Evolutionary conservation across 2,888 invertebrate species (phyloP).

Genomic region (Leucophenga maculata): DNA sequence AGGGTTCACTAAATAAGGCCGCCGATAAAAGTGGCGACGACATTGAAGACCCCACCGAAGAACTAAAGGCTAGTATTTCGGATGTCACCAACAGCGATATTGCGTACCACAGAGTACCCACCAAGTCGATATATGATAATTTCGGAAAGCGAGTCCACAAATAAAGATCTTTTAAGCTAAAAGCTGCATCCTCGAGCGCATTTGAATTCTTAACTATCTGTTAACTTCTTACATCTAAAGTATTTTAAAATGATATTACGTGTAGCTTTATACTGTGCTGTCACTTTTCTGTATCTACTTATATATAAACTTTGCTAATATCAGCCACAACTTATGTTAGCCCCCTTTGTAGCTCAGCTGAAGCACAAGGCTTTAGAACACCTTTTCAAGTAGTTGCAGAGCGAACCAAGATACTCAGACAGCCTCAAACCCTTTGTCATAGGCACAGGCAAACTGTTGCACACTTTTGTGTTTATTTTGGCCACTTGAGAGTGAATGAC

Average conservation of each 20-base stretch:
- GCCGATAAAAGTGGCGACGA: slow-evolving; percentile 25
- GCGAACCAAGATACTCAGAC: background rate
- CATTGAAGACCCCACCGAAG: slow-evolving; percentile 30
- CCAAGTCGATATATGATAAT: too few species aligned
- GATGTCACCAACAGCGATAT: slow-evolving; percentile 46
- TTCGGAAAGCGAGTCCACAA: too few species aligned
- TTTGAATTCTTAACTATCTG: too few species aligned
- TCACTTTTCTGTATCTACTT: too few species aligned
- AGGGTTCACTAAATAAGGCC: slow-evolving; percentile 29
- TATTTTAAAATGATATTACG: too few species aligned
- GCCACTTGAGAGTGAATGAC: background rate
- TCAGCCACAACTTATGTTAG: background rate
- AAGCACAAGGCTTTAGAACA: background rate
- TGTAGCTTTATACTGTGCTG: too few species aligned
- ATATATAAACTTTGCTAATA: too few species aligned
- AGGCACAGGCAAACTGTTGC: background rate
- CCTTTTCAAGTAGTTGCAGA: background rate
- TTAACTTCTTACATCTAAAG: too few species aligned
- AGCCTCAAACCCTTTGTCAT: too few species aligned
- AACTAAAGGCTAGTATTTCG: slow-evolving; percentile 40
- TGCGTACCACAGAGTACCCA: too few species aligned
- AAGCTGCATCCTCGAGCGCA: too few species aligned
- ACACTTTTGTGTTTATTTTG: background rate
- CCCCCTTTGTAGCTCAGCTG: background rate
- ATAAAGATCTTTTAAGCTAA: too few species aligned